Evolutionary conservation across 35 echinoderm and acorn worm species (phyloP), one percentile per base, ranked within the genome.

Genomic region (Stichopus chloronotus): DNA sequence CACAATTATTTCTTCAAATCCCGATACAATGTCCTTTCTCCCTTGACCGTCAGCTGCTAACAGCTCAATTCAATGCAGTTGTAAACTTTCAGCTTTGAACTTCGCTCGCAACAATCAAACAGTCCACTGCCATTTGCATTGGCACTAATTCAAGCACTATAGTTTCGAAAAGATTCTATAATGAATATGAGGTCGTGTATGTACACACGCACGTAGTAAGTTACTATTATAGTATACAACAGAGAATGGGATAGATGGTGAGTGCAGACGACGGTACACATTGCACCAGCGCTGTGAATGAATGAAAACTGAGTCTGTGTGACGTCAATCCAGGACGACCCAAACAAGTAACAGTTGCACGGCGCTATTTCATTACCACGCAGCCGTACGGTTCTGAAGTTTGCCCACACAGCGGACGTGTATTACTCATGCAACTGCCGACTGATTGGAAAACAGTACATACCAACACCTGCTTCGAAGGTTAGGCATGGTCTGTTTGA

Each of bases 71-170:
- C 69, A 74, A 74, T 2, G 69, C 69, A 19, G 69, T 74, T 74
- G 19, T 24, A 43, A 74, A 74, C 69, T 74, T 74, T 74, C 19
- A 74, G 69, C 69, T 74, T 74, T 74, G 69, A 74, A 74, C 11
- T 74, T 74, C 69, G 69, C 69, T 74, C 69, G 69, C 69, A 20
- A 74, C 69, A 3, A 74, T 7, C 69, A 74, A 74, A 74, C 69
- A 74, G 69, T n/a, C 19, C 69, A 74, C 69, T 74, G 69, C 69
- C 69, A 74, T 74, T 74, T 16, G 69, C 69, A 74, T 74, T 74
- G 69, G 69, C 69, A 74, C 69, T 74, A 74, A 74, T 74, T 21
- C 69, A 20, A 20, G 13, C 69, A 7, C 6, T 74, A 74, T 0
- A n/a, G 69, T n/a, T 19, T 11, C 11, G 30, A 43, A 43, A 43